Conservation (phyloP, 2,797 vertebrate species). For the Knipowitschia caucasica region DNA sequence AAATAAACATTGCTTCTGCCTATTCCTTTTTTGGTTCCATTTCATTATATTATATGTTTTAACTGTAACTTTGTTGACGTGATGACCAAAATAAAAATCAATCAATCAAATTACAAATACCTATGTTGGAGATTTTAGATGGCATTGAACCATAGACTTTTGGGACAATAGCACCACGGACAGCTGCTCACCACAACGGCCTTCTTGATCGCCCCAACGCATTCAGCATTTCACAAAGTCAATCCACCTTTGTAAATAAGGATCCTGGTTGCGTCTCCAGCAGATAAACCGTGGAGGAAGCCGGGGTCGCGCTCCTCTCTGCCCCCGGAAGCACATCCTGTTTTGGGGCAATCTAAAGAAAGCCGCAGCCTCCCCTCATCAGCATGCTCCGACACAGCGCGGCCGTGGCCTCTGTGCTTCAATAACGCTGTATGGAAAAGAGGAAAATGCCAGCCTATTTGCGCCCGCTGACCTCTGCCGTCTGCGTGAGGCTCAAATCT, state of each 20-base stretch:
- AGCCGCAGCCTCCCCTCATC: constrained; percentile 28
- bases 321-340: constrained; percentile 14
- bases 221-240: background rate
- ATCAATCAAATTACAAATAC: too few relatives aligned
- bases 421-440: constrained; percentile 32
- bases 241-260: too few relatives aligned
- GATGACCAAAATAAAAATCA: too few relatives aligned
- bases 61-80: too few relatives aligned
- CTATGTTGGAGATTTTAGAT: too few relatives aligned
- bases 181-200: background rate
- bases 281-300: constrained; percentile 4
- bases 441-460: constrained; percentile 18
- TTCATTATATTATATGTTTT: too few relatives aligned
- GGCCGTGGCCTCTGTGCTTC: constrained; percentile 19
- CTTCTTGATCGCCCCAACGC: too few relatives aligned
- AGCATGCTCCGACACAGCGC: constrained; percentile 35
- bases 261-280: too few relatives aligned
- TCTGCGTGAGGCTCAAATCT: constrained; percentile 16
- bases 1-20: too few relatives aligned
- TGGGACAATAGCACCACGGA: background rate
- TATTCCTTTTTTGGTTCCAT: too few relatives aligned
- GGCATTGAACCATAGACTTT: too few relatives aligned
- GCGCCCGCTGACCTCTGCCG: constrained; percentile 20
- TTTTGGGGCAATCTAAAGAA: constrained; percentile 27
- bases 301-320: constrained; percentile 30